Percentiles rank a stretch among this genome's conserved stretches.
Conservation (phyloP, 2,797 vertebrate species). For the Streptopelia turtur region DNA sequence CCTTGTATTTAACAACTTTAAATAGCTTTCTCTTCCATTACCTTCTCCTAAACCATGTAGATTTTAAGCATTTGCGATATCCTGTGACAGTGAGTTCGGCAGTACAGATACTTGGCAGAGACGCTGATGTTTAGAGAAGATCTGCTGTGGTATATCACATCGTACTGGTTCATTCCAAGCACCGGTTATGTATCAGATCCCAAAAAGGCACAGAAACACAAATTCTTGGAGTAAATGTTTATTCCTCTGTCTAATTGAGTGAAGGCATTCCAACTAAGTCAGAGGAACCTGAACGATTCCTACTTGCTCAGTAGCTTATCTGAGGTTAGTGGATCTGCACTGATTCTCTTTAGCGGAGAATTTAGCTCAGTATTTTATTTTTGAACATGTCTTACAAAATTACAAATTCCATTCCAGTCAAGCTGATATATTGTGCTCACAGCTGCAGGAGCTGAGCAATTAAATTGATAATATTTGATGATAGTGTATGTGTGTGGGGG, state of each 20-base stretch:
- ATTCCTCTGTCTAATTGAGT: conserved; percentile 33
- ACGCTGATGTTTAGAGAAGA: background rate
- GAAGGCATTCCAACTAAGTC: conserved; percentile 68
- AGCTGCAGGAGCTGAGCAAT: conserved; percentile 61
- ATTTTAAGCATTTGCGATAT: background rate
- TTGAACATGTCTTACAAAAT: background rate
- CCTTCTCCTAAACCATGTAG: background rate
- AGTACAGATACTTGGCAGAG: background rate
- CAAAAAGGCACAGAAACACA: conserved; percentile 29
- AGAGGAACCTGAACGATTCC: conserved; percentile 13
- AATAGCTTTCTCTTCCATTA: background rate
- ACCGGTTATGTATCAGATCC: background rate
- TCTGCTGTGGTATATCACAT: background rate
- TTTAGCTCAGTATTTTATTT: conserved; percentile 51
- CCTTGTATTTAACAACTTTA: background rate
- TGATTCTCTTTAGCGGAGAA: conserved; percentile 60
- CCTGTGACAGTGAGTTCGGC: background rate
- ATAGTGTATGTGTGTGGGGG: conserved; percentile 57
- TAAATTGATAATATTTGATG: conserved; percentile 72
- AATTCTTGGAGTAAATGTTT: conserved; percentile 47
- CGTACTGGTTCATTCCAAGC: background rate
- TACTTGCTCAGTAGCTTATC: conserved; percentile 56
- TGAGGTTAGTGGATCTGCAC: conserved; percentile 54
- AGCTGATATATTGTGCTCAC: conserved; percentile 58
- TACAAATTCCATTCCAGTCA: conserved; percentile 51